A percentile compares a stretch with the other conserved stretches of the same genome.
phyloP scores from a whole-genome alignment of 2,113 vertebrate genomes.

The Anhinga anhinga region DNA sequence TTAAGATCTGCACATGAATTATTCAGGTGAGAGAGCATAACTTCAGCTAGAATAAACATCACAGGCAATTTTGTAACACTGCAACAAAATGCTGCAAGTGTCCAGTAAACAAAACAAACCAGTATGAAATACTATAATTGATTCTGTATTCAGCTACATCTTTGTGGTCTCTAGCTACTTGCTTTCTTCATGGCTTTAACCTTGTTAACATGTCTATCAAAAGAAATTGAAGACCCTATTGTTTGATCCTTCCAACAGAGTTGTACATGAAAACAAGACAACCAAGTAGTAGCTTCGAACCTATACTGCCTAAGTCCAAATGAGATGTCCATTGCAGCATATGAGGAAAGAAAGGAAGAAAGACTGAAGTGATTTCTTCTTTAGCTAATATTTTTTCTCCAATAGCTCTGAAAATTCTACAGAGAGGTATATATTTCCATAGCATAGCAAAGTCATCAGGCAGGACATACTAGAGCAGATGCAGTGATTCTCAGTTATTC shows the following conservation, averaged over 20 bases:
- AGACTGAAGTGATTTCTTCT: neutral
- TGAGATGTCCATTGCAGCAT: neutral
- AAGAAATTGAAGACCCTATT: neutral
- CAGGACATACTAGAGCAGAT: neutral
- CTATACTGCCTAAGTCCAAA: neutral
- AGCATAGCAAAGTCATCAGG: neutral
- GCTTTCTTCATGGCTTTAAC: neutral
- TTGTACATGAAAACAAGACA: neutral
- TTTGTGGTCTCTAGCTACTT: neutral
- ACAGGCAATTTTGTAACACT: neutral
- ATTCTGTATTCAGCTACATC: neutral
- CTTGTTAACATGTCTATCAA: neutral
- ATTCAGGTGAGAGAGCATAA: neutral
- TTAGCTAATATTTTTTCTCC: neutral
- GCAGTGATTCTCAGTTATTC: neutral
- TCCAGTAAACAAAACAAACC: neutral
- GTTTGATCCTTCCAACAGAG: neutral
- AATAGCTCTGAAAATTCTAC: neutral
- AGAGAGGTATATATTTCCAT: neutral
- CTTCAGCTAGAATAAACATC: neutral
- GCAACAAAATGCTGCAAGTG: neutral
- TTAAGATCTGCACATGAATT: neutral
- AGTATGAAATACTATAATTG: neutral
- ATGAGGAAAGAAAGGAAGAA: neutral
- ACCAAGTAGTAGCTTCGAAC: neutral